Evolutionary conservation across 2,888 invertebrate genomes (phyloP).

Genomic region (Unio delphinus): DNA sequence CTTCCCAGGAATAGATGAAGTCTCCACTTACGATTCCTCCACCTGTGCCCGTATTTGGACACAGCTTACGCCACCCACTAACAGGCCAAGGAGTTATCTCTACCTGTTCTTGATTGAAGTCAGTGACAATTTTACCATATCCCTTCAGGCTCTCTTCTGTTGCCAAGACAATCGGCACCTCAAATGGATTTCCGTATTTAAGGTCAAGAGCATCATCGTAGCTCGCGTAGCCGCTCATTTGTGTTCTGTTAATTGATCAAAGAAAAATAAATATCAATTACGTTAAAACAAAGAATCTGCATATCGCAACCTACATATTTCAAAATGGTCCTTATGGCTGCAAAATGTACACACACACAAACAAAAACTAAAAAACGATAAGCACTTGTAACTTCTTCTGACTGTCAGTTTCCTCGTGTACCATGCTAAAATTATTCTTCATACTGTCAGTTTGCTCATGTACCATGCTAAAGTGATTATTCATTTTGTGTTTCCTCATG

Average conservation of each 20-base stretch:
- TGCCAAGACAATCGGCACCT: constrained; percentile 38
- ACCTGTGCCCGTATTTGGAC: constrained; percentile 30
- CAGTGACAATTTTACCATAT: constrained; percentile 42
- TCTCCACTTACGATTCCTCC: constrained; percentile 37
- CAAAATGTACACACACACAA: too few relatives aligned
- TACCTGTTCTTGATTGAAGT: constrained; percentile 36
- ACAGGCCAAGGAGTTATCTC: constrained; percentile 49
- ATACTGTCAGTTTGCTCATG: too few relatives aligned
- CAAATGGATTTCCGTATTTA: constrained; percentile 38
- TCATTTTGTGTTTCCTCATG: too few relatives aligned
- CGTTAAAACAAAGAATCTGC: too few relatives aligned
- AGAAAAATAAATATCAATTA: too few relatives aligned
- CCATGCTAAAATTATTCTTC: too few relatives aligned
- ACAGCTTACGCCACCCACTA: constrained; percentile 35
- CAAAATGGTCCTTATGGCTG: too few relatives aligned
- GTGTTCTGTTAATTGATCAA: not conserved
- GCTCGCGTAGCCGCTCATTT: constrained; percentile 34
- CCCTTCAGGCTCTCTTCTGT: constrained; percentile 35
- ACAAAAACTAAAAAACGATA: too few relatives aligned
- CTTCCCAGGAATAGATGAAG: constrained; percentile 39
- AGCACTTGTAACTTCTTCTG: too few relatives aligned
- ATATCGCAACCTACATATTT: not conserved
- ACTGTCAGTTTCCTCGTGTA: too few relatives aligned
- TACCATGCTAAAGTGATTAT: too few relatives aligned
- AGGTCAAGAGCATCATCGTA: constrained; percentile 39